These are phyloP conservation scores for Phyllotis vaccarum DNA, from an alignment of 2,797 vertebrate species.

Conservation along the genomic window DNA sequence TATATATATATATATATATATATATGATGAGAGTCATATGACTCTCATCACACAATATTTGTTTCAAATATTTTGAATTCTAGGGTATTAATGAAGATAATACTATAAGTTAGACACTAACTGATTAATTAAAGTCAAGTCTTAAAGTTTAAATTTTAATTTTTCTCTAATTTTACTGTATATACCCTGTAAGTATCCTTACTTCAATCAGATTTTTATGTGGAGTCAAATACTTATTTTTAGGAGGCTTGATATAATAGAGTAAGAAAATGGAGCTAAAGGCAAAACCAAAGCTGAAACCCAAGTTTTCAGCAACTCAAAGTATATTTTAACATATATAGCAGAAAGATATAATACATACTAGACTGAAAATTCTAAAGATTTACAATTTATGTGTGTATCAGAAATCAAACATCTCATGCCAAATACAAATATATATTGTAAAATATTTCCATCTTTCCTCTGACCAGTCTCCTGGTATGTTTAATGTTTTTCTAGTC, in stretches of 20 bases:
- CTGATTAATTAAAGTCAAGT: neutral
- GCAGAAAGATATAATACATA: neutral
- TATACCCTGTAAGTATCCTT: neutral
- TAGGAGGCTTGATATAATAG: neutral
- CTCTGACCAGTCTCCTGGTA: neutral
- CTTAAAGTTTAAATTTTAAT: neutral
- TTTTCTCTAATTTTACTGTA: neutral
- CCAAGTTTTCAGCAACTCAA: neutral
- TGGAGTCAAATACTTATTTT: neutral
- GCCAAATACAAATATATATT: neutral
- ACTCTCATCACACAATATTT: neutral
- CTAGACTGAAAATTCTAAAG: neutral
- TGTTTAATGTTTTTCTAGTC: neutral
- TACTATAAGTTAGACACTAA: neutral
- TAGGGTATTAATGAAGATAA: neutral
- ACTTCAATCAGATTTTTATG: neutral
- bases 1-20: too few species aligned
- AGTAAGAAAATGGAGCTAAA: neutral
- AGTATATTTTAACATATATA: neutral
- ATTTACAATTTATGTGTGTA: neutral
- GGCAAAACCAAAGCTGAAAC: neutral
- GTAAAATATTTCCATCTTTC: accelerated
- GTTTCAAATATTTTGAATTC: constrained; percentile 19
- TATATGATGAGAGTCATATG: too few species aligned
- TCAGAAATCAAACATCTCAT: neutral